A percentile compares a stretch with the other conserved stretches of the same genome.
phyloP scores from a whole-genome alignment of 2,797 vertebrate genomes.

The Girardinus metallicus region DNA sequence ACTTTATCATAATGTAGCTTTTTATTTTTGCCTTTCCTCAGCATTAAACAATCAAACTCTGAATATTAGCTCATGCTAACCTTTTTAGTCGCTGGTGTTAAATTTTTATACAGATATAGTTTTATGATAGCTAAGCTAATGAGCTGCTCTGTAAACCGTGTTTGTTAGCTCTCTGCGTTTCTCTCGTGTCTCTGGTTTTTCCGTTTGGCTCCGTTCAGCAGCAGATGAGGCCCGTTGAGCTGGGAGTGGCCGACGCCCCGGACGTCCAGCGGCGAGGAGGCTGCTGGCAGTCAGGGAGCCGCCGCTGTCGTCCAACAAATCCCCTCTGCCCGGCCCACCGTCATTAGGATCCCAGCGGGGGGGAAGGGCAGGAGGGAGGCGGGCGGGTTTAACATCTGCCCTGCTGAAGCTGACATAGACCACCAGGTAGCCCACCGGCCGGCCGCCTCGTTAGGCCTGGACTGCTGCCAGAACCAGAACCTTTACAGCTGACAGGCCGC shows the following conservation, averaged over 20 bases:
- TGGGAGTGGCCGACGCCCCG: not conserved
- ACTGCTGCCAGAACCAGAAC: constrained; percentile 47
- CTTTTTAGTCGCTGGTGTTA: not conserved
- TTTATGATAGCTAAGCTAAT: not conserved
- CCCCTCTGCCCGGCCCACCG: constrained; percentile 63
- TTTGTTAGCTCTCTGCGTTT: not conserved
- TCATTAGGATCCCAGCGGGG: constrained; percentile 80
- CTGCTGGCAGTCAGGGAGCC: constrained; percentile 58
- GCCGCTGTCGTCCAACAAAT: constrained; percentile 80
- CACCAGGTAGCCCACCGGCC: constrained; percentile 89
- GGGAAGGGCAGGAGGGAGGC: constrained; percentile 61
- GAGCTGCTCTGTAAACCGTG: not conserved
- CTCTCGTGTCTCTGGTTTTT: not conserved
- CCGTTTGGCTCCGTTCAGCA: not conserved
- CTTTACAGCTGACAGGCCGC: not conserved
- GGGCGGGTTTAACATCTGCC: constrained; percentile 86
- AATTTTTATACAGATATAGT: not conserved
- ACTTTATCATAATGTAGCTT: not conserved
- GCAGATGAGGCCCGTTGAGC: constrained; percentile 9
- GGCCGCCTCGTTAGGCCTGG: constrained; percentile 77
- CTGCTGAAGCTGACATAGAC: constrained; percentile 75
- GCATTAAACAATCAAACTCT: no score
- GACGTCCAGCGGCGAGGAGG: constrained; percentile 31
- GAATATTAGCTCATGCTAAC: not conserved
- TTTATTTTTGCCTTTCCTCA: not conserved